Percentiles rank a stretch among this genome's conserved stretches.
These are phyloP conservation scores for Heliconius congener DNA, from an alignment of 1,140 invertebrate genomes.

Conservation along the genomic window DNA sequence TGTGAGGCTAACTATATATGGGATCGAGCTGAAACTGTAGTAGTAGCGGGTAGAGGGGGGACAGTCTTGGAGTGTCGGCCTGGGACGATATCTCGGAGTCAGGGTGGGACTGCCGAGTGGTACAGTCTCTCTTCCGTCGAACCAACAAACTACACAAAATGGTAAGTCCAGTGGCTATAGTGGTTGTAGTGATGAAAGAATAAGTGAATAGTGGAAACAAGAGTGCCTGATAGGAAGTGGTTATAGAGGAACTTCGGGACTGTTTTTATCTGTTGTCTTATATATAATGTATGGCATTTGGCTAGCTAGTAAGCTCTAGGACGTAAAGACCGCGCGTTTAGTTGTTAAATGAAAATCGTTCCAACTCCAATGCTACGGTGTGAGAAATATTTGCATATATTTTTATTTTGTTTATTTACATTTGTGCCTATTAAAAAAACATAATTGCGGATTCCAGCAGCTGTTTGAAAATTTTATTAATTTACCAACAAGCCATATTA, in stretches of 20 bases:
- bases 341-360: no score
- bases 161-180: conserved; percentile 64
- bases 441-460: no score
- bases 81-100: conserved; percentile 68
- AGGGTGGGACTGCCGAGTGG: conserved; percentile 77
- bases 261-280: background rate
- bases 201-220: conserved; percentile 37
- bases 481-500: no score
- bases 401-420: no score
- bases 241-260: background rate
- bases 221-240: background rate
- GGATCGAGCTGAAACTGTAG: conserved; percentile 53
- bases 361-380: no score
- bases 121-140: conserved; percentile 76
- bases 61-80: conserved; percentile 51
- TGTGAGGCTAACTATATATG: conserved; percentile 75
- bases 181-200: conserved; percentile 41
- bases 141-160: conserved; percentile 72
- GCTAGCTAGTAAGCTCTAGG: no score
- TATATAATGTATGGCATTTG: no score
- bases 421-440: no score
- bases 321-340: no score
- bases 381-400: no score
- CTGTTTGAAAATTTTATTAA: no score
- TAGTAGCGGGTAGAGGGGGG: conserved; percentile 44